These are phyloP conservation scores for Meliscaeva auricollis DNA, from an alignment of 2,888 invertebrate genomes.

Conservation along the genomic window DNA sequence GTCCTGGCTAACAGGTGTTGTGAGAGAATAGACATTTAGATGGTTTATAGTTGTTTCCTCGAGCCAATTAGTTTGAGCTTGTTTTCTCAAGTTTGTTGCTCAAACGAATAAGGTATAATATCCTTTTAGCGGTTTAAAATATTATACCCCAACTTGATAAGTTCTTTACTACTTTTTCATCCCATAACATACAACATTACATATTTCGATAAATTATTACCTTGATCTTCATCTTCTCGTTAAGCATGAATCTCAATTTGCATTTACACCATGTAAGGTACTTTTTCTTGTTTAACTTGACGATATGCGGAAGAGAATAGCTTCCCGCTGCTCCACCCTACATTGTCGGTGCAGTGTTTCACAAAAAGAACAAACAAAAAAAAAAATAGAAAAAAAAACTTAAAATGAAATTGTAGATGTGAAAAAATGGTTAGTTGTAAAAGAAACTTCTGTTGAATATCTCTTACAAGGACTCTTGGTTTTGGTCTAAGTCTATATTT, in stretches of 20 bases:
- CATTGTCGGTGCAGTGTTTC: background rate
- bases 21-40: background rate
- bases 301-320: constrained; percentile 21
- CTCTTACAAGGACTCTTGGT: constrained; percentile 30
- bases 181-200: background rate
- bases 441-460: constrained; percentile 21
- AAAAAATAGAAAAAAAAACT: background rate
- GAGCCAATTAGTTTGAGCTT: background rate
- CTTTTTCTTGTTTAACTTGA: constrained; percentile 50
- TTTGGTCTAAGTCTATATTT: background rate
- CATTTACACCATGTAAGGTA: constrained; percentile 34
- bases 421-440: constrained; percentile 15
- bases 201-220: constrained; percentile 46
- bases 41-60: constrained; percentile 1
- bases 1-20: constrained; percentile 9
- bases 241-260: constrained; percentile 62
- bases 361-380: too few species aligned
- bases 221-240: constrained; percentile 59
- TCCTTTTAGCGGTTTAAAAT: background rate
- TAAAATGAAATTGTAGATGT: constrained; percentile 2
- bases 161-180: background rate
- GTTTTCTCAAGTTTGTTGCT: background rate
- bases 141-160: background rate
- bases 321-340: background rate
- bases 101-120: background rate